These are phyloP conservation scores for Tipula unca DNA, from an alignment of 2,888 invertebrate genomes.

Conservation along the genomic window DNA sequence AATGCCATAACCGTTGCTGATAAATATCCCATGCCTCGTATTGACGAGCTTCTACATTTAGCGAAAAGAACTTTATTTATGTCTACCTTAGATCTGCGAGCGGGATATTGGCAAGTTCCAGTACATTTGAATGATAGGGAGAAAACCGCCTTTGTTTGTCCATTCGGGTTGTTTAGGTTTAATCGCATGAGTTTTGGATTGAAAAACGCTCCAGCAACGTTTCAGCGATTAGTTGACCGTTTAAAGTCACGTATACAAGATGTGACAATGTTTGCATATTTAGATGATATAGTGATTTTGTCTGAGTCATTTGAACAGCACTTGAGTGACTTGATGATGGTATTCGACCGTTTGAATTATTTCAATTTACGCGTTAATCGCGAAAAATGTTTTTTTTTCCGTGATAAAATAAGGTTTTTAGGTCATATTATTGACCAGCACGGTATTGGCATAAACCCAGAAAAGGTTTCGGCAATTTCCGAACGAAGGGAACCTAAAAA, in stretches of 20 bases:
- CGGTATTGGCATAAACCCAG: background rate
- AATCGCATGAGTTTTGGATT: slow-evolving; percentile 18
- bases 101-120: too few relatives aligned
- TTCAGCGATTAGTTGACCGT: slow-evolving; percentile 31
- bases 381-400: background rate
- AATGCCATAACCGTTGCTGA: slow-evolving; percentile 28
- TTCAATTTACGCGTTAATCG: background rate
- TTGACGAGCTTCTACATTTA: background rate
- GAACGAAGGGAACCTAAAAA: too few relatives aligned
- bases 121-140: slow-evolving; percentile 22
- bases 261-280: slow-evolving; percentile 28
- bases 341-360: background rate
- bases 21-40: background rate
- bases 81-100: slow-evolving; percentile 25
- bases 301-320: too few relatives aligned
- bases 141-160: slow-evolving; percentile 24
- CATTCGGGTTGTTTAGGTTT: slow-evolving; percentile 26
- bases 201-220: background rate
- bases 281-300: slow-evolving; percentile 31
- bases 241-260: slow-evolving; percentile 26
- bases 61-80: slow-evolving; percentile 19
- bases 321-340: background rate
- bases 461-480: background rate
- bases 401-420: too few relatives aligned
- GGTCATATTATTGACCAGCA: background rate